Percentiles rank a stretch among this genome's conserved stretches.
phyloP scores from a whole-genome alignment of 2,113 vertebrate genomes.

The Epinephelus moara region DNA sequence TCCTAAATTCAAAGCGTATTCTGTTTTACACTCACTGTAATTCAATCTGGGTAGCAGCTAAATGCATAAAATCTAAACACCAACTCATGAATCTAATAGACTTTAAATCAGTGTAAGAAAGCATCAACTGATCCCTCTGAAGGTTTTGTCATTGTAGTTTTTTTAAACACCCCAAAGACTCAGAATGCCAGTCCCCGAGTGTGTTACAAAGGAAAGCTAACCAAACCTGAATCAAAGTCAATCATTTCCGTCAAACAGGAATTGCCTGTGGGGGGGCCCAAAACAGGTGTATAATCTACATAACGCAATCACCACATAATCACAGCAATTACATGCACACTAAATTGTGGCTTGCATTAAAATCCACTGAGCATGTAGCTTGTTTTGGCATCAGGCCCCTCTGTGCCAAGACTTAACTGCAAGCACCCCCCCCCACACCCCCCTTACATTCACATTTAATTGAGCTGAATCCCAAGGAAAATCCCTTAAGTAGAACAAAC shows the following conservation, averaged over 20 bases:
- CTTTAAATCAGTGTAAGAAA: slow-evolving; percentile 2
- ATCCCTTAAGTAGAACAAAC: background rate
- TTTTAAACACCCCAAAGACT: slow-evolving; percentile 10
- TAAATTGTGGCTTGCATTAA: slow-evolving; percentile 56
- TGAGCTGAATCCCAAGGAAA: slow-evolving; percentile 1
- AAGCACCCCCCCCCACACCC: background rate
- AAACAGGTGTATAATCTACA: slow-evolving; percentile 74
- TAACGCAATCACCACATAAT: slow-evolving; percentile 76
- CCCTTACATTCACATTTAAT: slow-evolving; percentile 9
- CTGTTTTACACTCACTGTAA: slow-evolving; percentile 17
- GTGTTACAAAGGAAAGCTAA: slow-evolving; percentile 31
- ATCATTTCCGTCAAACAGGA: slow-evolving; percentile 54
- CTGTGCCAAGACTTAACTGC: background rate
- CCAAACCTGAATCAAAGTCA: slow-evolving; percentile 48
- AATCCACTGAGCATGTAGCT: slow-evolving; percentile 43
- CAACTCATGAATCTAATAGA: background rate
- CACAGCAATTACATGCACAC: slow-evolving; percentile 71
- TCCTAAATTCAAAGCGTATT: background rate
- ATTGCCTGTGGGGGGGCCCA: slow-evolving; percentile 30
- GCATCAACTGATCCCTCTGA: slow-evolving; percentile 13
- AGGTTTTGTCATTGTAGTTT: slow-evolving; percentile 19
- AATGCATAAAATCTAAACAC: slow-evolving; percentile 33
- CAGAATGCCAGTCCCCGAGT: slow-evolving; percentile 9
- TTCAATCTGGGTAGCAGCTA: background rate
- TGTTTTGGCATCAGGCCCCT: slow-evolving; percentile 29